Percentiles rank a stretch among this genome's conserved stretches.
Evolutionary conservation across 2,797 vertebrate genomes (phyloP).

Genomic region (Chaetophractus vellerosus): DNA sequence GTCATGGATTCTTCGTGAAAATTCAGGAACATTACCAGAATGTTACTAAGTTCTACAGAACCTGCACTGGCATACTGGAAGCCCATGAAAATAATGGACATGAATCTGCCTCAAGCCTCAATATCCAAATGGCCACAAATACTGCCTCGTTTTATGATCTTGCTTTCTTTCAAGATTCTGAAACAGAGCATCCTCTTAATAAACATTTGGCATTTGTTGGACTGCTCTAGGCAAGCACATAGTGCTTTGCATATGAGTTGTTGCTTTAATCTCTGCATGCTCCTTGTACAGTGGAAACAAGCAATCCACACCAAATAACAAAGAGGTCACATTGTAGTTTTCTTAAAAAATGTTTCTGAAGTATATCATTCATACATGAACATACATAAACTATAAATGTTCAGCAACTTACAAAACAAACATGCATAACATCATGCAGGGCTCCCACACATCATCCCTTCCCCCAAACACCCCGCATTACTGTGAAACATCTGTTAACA

Average conservation of each 20-base stretch:
- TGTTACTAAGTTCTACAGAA: neutral
- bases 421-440: no score
- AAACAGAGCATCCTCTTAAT: neutral
- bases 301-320: constrained; percentile 41
- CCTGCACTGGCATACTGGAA: neutral
- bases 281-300: neutral
- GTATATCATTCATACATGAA: no score
- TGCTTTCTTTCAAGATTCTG: constrained; percentile 46
- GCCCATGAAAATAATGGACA: neutral
- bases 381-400: no score
- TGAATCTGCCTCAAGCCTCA: neutral
- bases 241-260: constrained; percentile 62
- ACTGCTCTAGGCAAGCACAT: neutral
- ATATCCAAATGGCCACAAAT: neutral
- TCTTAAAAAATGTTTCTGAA: no score
- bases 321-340: constrained; percentile 1
- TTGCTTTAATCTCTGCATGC: neutral
- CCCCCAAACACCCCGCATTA: no score
- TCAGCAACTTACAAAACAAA: no score
- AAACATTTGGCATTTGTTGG: constrained; percentile 21
- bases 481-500: no score
- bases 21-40: neutral
- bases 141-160: neutral
- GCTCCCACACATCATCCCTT: no score
- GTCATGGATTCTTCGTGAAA: neutral